phyloP scores from a whole-genome alignment of 2,888 invertebrate species.

The Xestia sexstrigata region DNA sequence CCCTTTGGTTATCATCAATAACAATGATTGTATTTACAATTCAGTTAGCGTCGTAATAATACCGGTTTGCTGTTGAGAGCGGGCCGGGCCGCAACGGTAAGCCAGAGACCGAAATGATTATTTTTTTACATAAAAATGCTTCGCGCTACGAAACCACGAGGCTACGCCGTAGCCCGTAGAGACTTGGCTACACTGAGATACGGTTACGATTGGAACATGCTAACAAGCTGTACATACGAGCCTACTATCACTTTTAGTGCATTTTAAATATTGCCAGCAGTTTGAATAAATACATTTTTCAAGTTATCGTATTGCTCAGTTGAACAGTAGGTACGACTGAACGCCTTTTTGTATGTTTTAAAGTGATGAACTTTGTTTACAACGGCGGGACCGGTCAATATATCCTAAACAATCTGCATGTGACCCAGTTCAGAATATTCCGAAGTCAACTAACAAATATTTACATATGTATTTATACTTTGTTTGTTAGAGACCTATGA shows the following conservation, averaged over 20 bases:
- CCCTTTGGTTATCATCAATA: constrained; percentile 32
- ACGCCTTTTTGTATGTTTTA: constrained; percentile 23
- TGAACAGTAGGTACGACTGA: not conserved
- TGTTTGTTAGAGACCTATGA: not conserved
- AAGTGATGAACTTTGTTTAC: constrained; percentile 21
- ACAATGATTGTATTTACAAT: constrained; percentile 36
- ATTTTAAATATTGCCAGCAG: not conserved
- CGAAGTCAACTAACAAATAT: constrained; percentile 39
- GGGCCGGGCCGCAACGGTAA: constrained; percentile 16
- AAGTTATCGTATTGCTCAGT: not conserved
- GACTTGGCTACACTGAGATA: not conserved
- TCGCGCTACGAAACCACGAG: constrained; percentile 11
- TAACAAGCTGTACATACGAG: not conserved
- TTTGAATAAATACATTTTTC: not conserved
- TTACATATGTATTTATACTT: constrained; percentile 32
- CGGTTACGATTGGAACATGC: not conserved
- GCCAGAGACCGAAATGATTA: constrained; percentile 12
- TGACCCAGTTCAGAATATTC: constrained; percentile 39
- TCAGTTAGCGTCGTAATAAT: constrained; percentile 17
- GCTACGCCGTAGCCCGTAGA: constrained; percentile 28
- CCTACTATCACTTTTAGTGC: not conserved
- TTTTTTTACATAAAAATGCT: constrained; percentile 29
- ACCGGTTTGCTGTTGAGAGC: constrained; percentile 10
- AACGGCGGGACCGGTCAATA: constrained; percentile 29
- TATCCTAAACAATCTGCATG: constrained; percentile 50